Percentiles rank a stretch among this genome's conserved stretches.
Evolutionary conservation across 2,113 vertebrate genomes (phyloP).

Genomic region (Choloepus hoffmanni): DNA sequence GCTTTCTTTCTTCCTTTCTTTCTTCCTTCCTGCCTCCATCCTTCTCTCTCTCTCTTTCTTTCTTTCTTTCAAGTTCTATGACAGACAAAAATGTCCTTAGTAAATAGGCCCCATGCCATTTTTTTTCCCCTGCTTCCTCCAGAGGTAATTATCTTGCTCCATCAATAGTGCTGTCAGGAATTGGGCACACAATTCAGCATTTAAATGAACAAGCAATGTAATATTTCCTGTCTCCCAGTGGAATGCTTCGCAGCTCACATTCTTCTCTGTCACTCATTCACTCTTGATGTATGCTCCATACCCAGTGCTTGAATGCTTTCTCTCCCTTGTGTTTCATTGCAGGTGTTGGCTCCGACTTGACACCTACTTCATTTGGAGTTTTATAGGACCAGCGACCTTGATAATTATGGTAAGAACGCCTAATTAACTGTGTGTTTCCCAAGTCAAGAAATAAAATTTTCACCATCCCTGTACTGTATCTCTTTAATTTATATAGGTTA

Average conservation of each 20-base stretch:
- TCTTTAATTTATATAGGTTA: constrained; percentile 86
- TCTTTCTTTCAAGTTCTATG: constrained; percentile 60
- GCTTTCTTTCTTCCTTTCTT: not conserved
- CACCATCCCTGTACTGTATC: constrained; percentile 79
- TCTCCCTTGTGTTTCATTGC: constrained; percentile 88
- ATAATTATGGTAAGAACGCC: constrained; percentile 99
- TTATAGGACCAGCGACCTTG: constrained; percentile 99
- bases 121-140: constrained; percentile 84
- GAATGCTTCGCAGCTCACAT: constrained; percentile 87
- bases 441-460: constrained; percentile 90
- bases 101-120: constrained; percentile 82
- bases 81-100: constrained; percentile 79
- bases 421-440: constrained; percentile 92
- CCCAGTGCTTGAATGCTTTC: constrained; percentile 86
- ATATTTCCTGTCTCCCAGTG: constrained; percentile 89
- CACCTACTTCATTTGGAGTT: constrained; percentile 99
- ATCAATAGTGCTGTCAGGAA: constrained; percentile 90
- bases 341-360: constrained; percentile 99
- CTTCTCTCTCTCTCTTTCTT: too few relatives aligned
- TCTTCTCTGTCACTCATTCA: constrained; percentile 89
- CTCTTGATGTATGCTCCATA: constrained; percentile 88
- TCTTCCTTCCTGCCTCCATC: not conserved
- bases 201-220: constrained; percentile 90
- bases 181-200: constrained; percentile 90
- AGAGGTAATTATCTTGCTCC: constrained; percentile 90